A percentile compares a stretch with the other conserved stretches of the same genome.
Evolutionary conservation across 2,113 vertebrate genomes (phyloP).

Genomic region (Notothenia coriiceps): DNA sequence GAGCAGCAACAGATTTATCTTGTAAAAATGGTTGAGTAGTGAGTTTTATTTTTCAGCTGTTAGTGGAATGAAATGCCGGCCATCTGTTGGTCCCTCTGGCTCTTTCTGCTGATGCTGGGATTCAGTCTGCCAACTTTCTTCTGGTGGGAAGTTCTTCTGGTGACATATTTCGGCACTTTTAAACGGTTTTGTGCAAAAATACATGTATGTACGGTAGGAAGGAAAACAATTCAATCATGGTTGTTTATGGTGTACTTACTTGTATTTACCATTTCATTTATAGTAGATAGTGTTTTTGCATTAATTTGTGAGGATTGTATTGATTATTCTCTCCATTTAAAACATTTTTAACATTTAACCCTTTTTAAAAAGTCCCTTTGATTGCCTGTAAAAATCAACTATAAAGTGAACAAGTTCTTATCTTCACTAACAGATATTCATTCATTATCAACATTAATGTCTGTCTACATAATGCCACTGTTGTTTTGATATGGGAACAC

Average conservation of each 20-base stretch:
- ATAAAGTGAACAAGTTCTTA: too few relatives aligned
- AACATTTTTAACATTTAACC: too few relatives aligned
- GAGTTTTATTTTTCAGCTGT: slow-evolving; percentile 28
- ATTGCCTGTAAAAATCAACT: too few relatives aligned
- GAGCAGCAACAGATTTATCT: neutral
- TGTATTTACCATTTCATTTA: neutral
- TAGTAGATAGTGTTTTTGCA: neutral
- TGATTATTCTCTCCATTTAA: too few relatives aligned
- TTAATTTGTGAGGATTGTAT: too few relatives aligned
- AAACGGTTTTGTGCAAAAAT: neutral
- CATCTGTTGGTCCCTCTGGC: slow-evolving; percentile 28
- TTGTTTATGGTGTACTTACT: neutral
- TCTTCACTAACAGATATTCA: too few relatives aligned
- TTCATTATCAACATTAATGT: too few relatives aligned
- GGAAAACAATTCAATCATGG: neutral
- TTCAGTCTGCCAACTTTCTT: slow-evolving; percentile 21
- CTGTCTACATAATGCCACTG: too few relatives aligned
- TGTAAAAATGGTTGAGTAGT: slow-evolving; percentile 19
- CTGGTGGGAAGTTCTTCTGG: slow-evolving; percentile 5
- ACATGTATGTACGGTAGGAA: neutral
- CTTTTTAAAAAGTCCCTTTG: too few relatives aligned
- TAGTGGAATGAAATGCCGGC: slow-evolving; percentile 1
- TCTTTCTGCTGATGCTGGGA: slow-evolving; percentile 17
- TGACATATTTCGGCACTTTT: neutral
- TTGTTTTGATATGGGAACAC: too few relatives aligned